These are phyloP conservation scores for Hoplias malabaricus DNA, from an alignment of 2,113 vertebrate species.

Conservation along the genomic window DNA sequence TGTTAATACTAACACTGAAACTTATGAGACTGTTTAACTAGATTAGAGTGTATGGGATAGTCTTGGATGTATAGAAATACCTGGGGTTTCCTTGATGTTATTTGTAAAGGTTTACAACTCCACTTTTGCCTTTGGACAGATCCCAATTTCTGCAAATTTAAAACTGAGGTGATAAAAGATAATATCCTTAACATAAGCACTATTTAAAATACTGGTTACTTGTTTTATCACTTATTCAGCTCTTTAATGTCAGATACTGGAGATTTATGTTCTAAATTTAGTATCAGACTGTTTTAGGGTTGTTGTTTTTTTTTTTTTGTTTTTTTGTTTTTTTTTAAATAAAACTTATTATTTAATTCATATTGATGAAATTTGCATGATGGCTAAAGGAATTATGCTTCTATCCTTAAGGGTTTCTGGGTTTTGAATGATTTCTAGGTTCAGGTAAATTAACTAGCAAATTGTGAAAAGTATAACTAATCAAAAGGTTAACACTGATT, in stretches of 20 bases:
- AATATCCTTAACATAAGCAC: background rate
- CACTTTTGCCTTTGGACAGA: background rate
- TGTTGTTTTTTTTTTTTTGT: background rate
- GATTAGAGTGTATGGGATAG: background rate
- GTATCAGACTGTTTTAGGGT: too few relatives aligned
- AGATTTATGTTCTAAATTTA: background rate
- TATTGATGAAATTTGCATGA: background rate
- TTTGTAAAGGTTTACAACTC: background rate
- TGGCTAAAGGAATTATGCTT: background rate
- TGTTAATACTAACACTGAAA: background rate
- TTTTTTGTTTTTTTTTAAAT: background rate
- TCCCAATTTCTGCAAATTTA: background rate
- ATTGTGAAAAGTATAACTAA: too few relatives aligned
- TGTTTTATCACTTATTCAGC: background rate
- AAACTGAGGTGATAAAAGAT: background rate
- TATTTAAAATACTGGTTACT: background rate
- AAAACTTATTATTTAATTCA: background rate
- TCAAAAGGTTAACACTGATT: background rate
- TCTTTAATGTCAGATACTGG: background rate
- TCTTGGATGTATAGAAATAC: background rate
- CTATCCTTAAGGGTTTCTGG: background rate
- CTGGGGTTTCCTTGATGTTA: background rate
- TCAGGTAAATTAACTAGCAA: background rate
- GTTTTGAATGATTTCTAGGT: background rate
- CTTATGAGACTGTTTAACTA: background rate